Conservation (phyloP, 2,113 vertebrate genomes). For the Tetrax tetrax region DNA sequence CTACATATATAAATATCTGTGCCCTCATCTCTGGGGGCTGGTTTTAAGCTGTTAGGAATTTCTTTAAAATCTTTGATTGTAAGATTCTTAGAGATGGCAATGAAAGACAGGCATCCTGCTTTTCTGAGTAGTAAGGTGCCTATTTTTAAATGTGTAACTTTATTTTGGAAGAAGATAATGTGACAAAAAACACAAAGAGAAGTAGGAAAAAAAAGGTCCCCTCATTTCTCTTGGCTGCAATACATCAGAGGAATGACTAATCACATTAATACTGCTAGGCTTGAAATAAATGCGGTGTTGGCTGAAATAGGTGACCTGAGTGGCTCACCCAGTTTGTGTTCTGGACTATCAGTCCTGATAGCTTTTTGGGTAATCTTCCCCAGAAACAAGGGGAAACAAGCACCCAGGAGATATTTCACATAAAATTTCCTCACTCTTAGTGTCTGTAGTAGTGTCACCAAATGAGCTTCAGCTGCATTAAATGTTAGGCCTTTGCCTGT, state of each 20-base stretch:
- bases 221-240: background rate
- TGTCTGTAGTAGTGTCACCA: background rate
- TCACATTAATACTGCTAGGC: background rate
- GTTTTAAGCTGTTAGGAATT: background rate
- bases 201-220: background rate
- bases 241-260: background rate
- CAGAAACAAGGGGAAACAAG: background rate
- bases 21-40: background rate
- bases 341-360: background rate
- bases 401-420: background rate
- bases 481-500: background rate
- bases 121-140: background rate
- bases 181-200: background rate
- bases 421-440: background rate
- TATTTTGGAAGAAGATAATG: background rate
- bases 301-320: background rate
- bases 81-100: background rate
- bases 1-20: background rate
- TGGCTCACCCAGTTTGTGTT: background rate
- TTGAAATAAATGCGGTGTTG: background rate
- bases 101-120: background rate
- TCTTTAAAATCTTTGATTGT: background rate
- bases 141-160: background rate
- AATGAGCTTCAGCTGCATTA: background rate
- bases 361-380: background rate